Percentiles rank a stretch among this genome's conserved stretches.
Evolutionary conservation across 2,888 invertebrate genomes (phyloP).

Genomic region (Acleris literana): DNA sequence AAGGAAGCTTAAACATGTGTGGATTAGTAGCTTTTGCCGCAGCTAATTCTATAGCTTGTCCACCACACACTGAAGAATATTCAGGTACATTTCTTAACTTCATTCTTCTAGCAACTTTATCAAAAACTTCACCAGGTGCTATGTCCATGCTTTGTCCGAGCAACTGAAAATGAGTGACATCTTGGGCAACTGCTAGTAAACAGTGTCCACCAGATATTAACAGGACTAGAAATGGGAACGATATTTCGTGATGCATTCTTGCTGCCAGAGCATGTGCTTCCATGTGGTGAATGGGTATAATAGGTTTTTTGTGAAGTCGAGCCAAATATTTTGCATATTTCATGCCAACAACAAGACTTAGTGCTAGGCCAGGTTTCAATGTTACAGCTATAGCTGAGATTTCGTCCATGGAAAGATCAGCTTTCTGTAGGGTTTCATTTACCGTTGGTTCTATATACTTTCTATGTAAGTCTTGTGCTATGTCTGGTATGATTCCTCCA

Average conservation of each 20-base stretch:
- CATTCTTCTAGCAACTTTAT: constrained; percentile 94
- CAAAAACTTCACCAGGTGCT: constrained; percentile 97
- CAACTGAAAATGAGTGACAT: constrained; percentile 89
- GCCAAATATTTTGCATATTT: constrained; percentile 92
- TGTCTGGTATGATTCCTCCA: constrained; percentile 96
- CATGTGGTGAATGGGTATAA: constrained; percentile 99
- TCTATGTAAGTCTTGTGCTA: constrained; percentile 93
- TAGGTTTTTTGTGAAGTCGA: constrained; percentile 87
- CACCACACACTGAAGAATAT: constrained; percentile 90
- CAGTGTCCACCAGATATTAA: constrained; percentile 98
- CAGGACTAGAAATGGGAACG: constrained; percentile 94
- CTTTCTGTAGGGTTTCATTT: constrained; percentile 85
- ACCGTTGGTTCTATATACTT: constrained; percentile 90
- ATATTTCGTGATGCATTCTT: constrained; percentile 88
- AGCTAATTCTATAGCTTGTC: constrained; percentile 92
- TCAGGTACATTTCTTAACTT: constrained; percentile 91
- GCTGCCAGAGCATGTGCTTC: constrained; percentile 97
- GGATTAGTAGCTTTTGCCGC: constrained; percentile 88
- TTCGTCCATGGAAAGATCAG: constrained; percentile 85
- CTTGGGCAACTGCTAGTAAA: constrained; percentile 89
- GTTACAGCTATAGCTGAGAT: constrained; percentile 95
- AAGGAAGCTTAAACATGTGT: constrained; percentile 86
- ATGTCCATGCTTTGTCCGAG: constrained; percentile 92
- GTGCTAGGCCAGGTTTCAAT: constrained; percentile 91
- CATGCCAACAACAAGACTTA: constrained; percentile 91